Conservation (phyloP, 2,888 invertebrate species). For the Belgica antarctica region DNA sequence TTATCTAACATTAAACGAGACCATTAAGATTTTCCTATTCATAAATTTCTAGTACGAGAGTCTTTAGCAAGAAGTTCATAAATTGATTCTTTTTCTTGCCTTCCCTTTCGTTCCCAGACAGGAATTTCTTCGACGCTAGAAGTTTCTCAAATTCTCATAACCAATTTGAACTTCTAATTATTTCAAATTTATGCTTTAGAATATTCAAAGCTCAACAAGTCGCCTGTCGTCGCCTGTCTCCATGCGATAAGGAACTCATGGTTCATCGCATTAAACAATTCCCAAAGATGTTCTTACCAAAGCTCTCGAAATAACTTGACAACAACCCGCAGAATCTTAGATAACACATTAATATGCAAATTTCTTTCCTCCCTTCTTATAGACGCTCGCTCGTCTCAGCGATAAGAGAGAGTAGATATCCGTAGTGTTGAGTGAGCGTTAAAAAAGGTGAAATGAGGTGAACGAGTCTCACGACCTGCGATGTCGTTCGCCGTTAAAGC, state of each 20-base stretch:
- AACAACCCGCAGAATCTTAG: constrained; percentile 26
- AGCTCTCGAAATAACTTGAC: not conserved
- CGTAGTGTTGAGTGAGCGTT: not conserved
- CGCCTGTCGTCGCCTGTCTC: too few relatives aligned
- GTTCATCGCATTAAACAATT: constrained; percentile 2
- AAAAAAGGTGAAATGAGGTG: constrained; percentile 11
- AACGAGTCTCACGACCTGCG: not conserved
- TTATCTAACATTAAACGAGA: constrained; percentile 14
- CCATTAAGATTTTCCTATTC: constrained; percentile 29
- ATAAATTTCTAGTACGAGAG: constrained; percentile 23
- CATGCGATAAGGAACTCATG: too few relatives aligned
- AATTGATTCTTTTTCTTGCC: constrained; percentile 19
- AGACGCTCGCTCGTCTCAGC: not conserved
- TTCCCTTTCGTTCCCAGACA: not conserved
- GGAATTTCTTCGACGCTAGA: not conserved
- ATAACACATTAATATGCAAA: constrained; percentile 28
- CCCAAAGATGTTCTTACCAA: not conserved
- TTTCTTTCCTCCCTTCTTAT: not conserved
- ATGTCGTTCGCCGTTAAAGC: constrained; percentile 7
- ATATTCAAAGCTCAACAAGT: too few relatives aligned
- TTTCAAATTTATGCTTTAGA: too few relatives aligned
- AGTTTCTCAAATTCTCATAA: too few relatives aligned
- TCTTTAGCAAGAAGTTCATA: constrained; percentile 18
- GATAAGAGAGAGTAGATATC: not conserved
- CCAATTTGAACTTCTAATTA: too few relatives aligned